These are phyloP conservation scores for Eupithecia insigniata DNA, from an alignment of 2,888 invertebrate species.

Conservation along the genomic window DNA sequence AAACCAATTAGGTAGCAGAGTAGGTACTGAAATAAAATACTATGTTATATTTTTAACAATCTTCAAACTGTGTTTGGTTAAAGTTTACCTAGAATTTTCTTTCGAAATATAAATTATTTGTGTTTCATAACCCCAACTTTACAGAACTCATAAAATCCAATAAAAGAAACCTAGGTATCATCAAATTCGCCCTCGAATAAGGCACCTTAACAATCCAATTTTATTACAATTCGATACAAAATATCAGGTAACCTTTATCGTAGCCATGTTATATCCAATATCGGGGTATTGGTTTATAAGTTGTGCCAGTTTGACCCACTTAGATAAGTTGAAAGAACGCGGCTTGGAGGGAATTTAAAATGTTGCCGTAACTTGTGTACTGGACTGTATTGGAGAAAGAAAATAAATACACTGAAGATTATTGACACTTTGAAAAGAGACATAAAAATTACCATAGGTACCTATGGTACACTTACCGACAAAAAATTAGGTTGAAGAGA, in stretches of 20 bases:
- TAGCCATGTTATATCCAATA: constrained; percentile 21
- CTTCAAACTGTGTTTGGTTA: background rate
- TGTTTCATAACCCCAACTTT: background rate
- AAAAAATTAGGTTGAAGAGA: no score
- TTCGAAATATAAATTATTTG: background rate
- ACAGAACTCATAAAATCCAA: background rate
- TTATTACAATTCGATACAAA: constrained; percentile 13
- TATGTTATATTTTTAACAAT: background rate
- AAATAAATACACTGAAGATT: background rate
- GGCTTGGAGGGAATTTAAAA: constrained; percentile 25
- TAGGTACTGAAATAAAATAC: background rate
- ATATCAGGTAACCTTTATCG: constrained; percentile 17
- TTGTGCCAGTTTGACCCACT: constrained; percentile 34
- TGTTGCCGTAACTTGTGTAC: background rate
- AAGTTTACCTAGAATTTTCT: background rate
- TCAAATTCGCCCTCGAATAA: constrained; percentile 5
- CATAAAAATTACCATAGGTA: background rate
- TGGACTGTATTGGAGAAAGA: background rate
- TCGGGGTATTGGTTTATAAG: constrained; percentile 23
- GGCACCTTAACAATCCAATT: constrained; percentile 11
- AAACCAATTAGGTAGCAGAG: background rate
- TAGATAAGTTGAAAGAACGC: constrained; percentile 29
- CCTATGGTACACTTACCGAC: background rate
- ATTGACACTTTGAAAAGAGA: background rate
- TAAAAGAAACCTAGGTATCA: constrained; percentile 12